Evolutionary conservation across 2,113 vertebrate species (phyloP).

Genomic region (Fulmarus glacialis): DNA sequence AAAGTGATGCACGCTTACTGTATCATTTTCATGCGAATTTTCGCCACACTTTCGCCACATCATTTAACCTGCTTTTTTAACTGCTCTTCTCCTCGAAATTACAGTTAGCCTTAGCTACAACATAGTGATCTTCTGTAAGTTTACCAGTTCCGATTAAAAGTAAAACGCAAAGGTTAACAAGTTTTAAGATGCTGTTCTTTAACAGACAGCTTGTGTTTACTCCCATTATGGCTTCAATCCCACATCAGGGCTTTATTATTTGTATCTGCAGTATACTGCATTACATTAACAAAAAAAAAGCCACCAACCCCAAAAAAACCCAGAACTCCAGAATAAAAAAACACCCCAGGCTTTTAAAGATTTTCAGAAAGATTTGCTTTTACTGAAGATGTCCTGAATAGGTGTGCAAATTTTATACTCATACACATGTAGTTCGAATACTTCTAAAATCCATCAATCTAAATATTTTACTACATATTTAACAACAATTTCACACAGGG

Average conservation of each 20-base stretch:
- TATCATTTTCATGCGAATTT: too few relatives aligned
- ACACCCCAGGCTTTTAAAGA: background rate
- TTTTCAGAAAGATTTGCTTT: background rate
- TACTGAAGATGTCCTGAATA: background rate
- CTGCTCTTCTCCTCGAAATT: background rate
- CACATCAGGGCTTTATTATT: background rate
- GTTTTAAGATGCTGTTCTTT: background rate
- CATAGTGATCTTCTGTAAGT: background rate
- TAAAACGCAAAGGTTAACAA: background rate
- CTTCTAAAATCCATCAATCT: background rate
- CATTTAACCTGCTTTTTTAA: background rate
- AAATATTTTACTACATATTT: background rate
- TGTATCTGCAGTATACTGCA: background rate
- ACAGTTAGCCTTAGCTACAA: background rate
- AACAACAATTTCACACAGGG: background rate
- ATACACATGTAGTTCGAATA: accelerated
- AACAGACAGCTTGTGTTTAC: background rate
- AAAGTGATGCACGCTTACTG: accelerated
- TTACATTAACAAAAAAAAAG: background rate
- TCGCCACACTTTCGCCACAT: background rate
- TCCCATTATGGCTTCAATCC: background rate
- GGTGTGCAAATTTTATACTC: background rate
- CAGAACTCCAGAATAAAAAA: background rate
- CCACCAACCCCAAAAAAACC: background rate
- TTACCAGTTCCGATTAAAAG: background rate